Evolutionary conservation across 2,797 vertebrate species (phyloP).

Genomic region (Lagodon rhomboides): DNA sequence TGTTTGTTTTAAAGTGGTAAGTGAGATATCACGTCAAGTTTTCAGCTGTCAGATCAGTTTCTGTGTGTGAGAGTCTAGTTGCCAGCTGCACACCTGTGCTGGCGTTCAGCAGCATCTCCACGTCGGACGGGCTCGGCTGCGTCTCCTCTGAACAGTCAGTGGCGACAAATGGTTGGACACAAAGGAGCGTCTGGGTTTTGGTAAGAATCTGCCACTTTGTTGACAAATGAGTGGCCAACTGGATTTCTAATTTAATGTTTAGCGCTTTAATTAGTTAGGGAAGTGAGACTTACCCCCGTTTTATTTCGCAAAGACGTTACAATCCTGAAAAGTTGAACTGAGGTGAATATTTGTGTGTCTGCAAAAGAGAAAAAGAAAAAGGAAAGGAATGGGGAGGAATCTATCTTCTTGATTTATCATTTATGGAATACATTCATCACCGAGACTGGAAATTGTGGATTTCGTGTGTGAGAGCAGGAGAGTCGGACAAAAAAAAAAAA

Average conservation of each 20-base stretch:
- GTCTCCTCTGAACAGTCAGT: slow-evolving; percentile 45
- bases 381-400: background rate
- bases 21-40: slow-evolving; percentile 47
- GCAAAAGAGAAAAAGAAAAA: background rate
- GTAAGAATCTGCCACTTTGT: slow-evolving; percentile 39
- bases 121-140: slow-evolving; percentile 62
- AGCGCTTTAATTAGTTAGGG: slow-evolving; percentile 60
- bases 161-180: slow-evolving; percentile 52
- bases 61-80: slow-evolving; percentile 31
- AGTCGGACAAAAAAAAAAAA: background rate
- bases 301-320: slow-evolving; percentile 35
- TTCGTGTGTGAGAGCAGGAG: background rate
- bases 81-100: slow-evolving; percentile 65
- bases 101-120: slow-evolving; percentile 24
- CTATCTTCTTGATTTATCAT: slow-evolving; percentile 51
- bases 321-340: background rate
- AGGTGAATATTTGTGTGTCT: slow-evolving; percentile 11
- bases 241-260: slow-evolving; percentile 57
- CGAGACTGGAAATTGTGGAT: background rate
- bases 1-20: slow-evolving; percentile 44
- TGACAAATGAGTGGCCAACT: slow-evolving; percentile 48
- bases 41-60: slow-evolving; percentile 60
- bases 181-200: slow-evolving; percentile 1
- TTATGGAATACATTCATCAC: slow-evolving; percentile 39
- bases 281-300: slow-evolving; percentile 23